Evolutionary conservation across 2,113 vertebrate species (phyloP).

Genomic region (Pantherophis guttatus): DNA sequence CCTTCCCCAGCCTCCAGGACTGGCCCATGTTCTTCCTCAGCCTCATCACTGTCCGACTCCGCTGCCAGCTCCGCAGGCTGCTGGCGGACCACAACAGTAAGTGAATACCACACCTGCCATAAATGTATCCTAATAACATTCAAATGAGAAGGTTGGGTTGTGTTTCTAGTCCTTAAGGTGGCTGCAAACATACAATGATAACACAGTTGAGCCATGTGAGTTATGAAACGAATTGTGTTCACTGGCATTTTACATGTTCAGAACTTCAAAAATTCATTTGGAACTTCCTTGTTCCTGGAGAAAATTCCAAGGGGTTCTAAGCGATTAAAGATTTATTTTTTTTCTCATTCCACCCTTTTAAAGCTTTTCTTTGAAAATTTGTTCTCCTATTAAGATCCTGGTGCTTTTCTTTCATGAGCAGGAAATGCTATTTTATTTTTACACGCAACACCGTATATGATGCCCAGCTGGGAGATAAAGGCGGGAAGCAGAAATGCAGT

Average conservation of each 20-base stretch:
- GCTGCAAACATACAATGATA: background rate
- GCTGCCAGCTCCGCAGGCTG: no score
- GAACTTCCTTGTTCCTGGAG: background rate
- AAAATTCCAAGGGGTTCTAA: background rate
- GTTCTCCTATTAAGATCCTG: background rate
- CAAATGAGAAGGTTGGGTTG: no score
- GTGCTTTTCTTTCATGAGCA: background rate
- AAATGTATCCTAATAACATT: no score
- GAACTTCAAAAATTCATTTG: background rate
- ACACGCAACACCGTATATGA: accelerated
- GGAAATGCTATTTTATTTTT: background rate
- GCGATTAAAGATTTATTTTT: background rate
- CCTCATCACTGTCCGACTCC: no score
- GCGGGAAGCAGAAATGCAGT: background rate
- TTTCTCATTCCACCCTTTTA: background rate
- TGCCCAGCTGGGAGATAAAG: background rate
- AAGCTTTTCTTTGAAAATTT: background rate
- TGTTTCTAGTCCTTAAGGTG: background rate
- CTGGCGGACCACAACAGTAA: no score
- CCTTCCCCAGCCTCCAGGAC: no score
- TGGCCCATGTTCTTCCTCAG: no score
- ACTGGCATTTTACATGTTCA: background rate
- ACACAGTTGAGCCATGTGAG: background rate
- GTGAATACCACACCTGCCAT: no score
- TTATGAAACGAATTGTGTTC: background rate